A percentile compares a stretch with the other conserved stretches of the same genome.
phyloP scores from a whole-genome alignment of 2,113 vertebrate genomes.

The Psittacula cyanocephala region DNA sequence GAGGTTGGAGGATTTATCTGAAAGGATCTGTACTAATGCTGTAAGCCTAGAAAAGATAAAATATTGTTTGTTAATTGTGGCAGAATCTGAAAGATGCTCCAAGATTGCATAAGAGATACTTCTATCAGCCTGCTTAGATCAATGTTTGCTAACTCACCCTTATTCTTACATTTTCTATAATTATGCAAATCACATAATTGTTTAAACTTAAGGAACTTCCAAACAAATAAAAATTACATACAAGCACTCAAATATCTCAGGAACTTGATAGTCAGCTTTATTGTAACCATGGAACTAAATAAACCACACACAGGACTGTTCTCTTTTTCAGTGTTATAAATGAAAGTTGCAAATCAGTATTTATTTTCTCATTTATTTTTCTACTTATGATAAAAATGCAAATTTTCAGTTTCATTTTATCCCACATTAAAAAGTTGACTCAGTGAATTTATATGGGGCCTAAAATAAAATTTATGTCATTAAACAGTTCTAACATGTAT shows the following conservation, averaged over 20 bases:
- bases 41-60: conserved; percentile 71
- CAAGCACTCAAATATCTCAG: neutral
- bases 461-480: neutral
- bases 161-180: neutral
- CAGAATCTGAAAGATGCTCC: neutral
- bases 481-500: neutral
- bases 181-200: neutral
- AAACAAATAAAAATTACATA: neutral
- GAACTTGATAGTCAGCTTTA: neutral
- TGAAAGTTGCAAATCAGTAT: neutral
- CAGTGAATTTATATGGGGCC: neutral
- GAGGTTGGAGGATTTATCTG: conserved; percentile 65
- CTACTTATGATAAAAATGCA: neutral
- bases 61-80: neutral
- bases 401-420: neutral
- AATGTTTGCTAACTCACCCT: neutral
- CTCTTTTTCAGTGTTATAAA: neutral
- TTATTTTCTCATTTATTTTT: neutral
- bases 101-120: neutral
- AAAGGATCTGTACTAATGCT: conserved; percentile 66
- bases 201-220: neutral
- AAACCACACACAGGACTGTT: neutral
- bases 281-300: neutral
- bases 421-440: neutral
- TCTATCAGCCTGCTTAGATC: neutral